Conservation (phyloP, 2,797 vertebrate species). For the Vireo griseus region DNA sequence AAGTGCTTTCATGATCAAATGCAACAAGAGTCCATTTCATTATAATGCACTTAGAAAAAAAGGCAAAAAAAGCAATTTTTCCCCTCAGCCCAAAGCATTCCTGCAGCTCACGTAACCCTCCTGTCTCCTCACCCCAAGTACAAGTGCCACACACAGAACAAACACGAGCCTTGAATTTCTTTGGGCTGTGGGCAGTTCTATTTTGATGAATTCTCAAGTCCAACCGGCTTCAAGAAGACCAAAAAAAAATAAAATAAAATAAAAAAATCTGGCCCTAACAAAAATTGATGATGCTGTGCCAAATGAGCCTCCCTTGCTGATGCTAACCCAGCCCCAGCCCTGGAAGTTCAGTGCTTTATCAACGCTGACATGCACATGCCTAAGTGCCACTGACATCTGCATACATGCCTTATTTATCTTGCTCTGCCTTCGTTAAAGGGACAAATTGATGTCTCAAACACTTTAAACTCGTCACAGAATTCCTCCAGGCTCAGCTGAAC, state of each 20-base stretch:
- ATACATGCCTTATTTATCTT: conserved; percentile 16
- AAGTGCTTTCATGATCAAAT: conserved; percentile 4
- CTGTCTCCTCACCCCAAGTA: accelerated
- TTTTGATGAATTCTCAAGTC: background rate
- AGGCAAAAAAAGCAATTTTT: background rate
- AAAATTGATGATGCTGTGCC: background rate
- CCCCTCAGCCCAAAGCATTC: background rate
- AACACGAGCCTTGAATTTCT: background rate
- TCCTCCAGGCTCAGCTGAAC: background rate
- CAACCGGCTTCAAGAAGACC: background rate
- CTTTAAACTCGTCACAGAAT: background rate
- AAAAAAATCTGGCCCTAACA: background rate
- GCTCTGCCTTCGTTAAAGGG: conserved; percentile 31
- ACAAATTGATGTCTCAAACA: conserved; percentile 37
- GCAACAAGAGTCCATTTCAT: background rate
- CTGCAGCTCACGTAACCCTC: background rate
- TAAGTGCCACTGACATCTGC: conserved; percentile 32
- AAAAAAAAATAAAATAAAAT: background rate
- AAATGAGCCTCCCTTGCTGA: background rate
- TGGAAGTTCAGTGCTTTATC: conserved; percentile 2
- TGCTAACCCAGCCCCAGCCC: background rate
- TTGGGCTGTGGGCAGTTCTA: background rate
- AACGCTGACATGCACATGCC: conserved; percentile 10
- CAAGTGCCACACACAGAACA: background rate
- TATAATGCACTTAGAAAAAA: background rate